Evolutionary conservation across 1,140 invertebrate genomes (phyloP), one percentile per base, ranked within the genome.

Genomic region (Melanaphis sacchari): DNA sequence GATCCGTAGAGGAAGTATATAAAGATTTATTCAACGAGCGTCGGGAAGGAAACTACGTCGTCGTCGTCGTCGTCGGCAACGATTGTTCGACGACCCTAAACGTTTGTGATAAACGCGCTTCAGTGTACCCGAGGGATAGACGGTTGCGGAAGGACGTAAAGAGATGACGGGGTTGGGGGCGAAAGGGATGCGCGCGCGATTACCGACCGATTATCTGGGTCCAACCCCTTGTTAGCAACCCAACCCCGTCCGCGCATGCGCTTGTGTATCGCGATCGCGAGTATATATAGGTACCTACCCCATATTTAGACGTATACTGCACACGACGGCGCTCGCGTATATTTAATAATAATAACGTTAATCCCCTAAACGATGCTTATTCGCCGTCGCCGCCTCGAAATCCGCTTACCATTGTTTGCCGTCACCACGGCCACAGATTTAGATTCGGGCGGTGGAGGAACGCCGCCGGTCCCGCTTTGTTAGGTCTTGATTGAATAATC

Each of bases 131-230:
- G 31, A 43, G 43, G 43, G 85, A n/a, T n/a, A 31, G 26, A 43
- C 24, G 41, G 84, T 26, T 6, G 43, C 82, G 41, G 11, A n/a
- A 22, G 24, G 40, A 41, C 82, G 82, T 9, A 24, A 6, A 1
- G 87, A n/a, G 15, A 76, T 31, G 89, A 52, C 40, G 18, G 59
- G 18, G 6, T 22, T 18, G 26, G 40, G 7, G n/a, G 24, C 2
- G 40, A 40, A 91, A 91, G 54, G 54, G 90, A 81, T 76, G 90
- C 90, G 66, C 59, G n/a, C 66, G 90, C 90, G 90, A 91, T 91
- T 91, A 91, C 90, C 90, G 66, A 91, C 90, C 90, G 90, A 91
- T 91, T 91, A 91, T 91, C 66, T 91, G 90, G 66, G 90, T 91
- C 90, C 90, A 91, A 91, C 90, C 90, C 90, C 46, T 91, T 36